Conservation (phyloP, 2,113 vertebrate species). For the Cepphus grylle region DNA sequence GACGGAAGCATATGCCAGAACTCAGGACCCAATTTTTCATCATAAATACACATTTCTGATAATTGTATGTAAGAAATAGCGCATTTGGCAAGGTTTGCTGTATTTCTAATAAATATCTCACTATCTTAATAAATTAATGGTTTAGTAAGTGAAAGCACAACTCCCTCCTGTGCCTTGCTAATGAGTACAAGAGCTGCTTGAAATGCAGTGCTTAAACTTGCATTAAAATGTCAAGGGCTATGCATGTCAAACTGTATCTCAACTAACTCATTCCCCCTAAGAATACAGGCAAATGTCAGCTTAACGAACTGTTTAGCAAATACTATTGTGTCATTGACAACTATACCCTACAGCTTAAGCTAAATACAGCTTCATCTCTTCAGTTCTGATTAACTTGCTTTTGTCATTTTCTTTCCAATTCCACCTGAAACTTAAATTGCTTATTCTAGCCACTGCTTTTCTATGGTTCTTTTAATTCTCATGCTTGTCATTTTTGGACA, state of each 20-base stretch:
- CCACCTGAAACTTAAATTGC: slow-evolving; percentile 48
- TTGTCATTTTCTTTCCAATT: slow-evolving; percentile 36
- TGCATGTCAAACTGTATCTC: slow-evolving; percentile 60
- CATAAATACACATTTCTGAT: neutral
- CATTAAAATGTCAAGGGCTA: slow-evolving; percentile 73
- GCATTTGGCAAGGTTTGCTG: neutral
- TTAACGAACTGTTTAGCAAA: slow-evolving; percentile 70
- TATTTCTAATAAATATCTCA: slow-evolving; percentile 46
- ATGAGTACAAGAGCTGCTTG: slow-evolving; percentile 60
- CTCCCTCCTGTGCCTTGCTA: slow-evolving; percentile 30
- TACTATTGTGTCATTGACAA: slow-evolving; percentile 61
- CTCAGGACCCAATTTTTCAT: neutral
- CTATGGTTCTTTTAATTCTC: slow-evolving; percentile 11
- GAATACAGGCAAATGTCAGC: slow-evolving; percentile 67
- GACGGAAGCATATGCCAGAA: neutral
- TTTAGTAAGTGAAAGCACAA: slow-evolving; percentile 46
- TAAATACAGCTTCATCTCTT: slow-evolving; percentile 30
- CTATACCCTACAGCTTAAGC: slow-evolving; percentile 47
- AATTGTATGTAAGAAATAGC: neutral
- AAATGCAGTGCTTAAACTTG: slow-evolving; percentile 67
- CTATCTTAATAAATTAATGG: slow-evolving; percentile 48
- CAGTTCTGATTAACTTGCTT: slow-evolving; percentile 34
- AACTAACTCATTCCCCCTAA: slow-evolving; percentile 64
- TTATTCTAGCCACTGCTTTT: slow-evolving; percentile 35
- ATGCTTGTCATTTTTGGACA: slow-evolving; percentile 44